Evolutionary conservation across 2,888 invertebrate species (phyloP).

Genomic region (Melinopterus prodromus): DNA sequence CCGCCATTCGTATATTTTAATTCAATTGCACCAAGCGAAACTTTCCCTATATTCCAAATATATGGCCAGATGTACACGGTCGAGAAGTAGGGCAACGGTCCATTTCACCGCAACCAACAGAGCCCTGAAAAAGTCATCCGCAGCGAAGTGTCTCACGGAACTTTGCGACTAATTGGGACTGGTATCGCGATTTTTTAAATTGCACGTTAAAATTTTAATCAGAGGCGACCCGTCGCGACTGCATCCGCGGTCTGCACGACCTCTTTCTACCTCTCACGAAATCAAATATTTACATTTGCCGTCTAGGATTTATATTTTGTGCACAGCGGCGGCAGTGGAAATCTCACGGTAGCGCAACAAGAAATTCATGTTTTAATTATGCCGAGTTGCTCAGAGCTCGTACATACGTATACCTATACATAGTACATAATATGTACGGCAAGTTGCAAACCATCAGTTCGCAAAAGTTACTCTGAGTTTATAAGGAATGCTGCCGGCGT

Average conservation of each 20-base stretch:
- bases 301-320: slow-evolving; percentile 13
- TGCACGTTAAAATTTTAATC: not conserved
- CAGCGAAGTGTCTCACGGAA: not conserved
- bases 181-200: not conserved
- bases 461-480: not conserved
- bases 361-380: slow-evolving; percentile 25
- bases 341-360: not conserved
- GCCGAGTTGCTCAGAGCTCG: not conserved
- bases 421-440: slow-evolving; percentile 12
- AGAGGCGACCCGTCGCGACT: not conserved
- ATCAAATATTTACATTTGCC: slow-evolving; percentile 26
- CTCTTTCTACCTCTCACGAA: not conserved
- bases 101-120: not conserved
- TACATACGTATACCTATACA: not conserved
- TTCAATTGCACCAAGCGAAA: not conserved
- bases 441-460: not conserved
- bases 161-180: not conserved
- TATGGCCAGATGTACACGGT: not conserved
- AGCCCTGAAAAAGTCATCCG: not conserved
- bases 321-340: not conserved
- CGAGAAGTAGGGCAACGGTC: not conserved
- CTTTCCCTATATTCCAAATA: not conserved
- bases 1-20: not conserved
- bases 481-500: not conserved
- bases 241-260: not conserved